Evolutionary conservation across 2,888 invertebrate species (phyloP).

Genomic region (Nineta flava): DNA sequence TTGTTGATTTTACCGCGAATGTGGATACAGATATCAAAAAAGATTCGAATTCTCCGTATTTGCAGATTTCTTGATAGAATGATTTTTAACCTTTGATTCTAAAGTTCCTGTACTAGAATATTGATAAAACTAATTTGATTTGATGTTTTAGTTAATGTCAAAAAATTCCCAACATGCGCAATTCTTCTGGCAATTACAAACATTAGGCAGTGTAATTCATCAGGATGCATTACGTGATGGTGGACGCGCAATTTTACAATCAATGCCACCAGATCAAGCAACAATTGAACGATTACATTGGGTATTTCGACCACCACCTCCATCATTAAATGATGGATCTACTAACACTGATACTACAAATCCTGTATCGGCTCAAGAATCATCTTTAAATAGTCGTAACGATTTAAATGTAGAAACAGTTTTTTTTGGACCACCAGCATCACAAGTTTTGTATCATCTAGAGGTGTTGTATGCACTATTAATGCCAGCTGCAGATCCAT

Average conservation of each 20-base stretch:
- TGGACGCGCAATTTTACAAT: slow-evolving; percentile 58
- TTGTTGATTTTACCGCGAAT: no score
- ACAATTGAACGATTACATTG: slow-evolving; percentile 36
- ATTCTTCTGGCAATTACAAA: slow-evolving; percentile 75
- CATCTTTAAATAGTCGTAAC: slow-evolving; percentile 11
- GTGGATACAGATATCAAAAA: no score
- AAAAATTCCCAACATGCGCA: slow-evolving; percentile 60
- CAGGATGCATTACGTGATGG: slow-evolving; percentile 72
- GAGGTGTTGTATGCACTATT: slow-evolving; percentile 78
- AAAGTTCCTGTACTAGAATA: no score
- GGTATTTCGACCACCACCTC: slow-evolving; percentile 14
- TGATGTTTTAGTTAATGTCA: slow-evolving; percentile 53
- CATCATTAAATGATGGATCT: slow-evolving; percentile 13
- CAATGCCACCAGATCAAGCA: slow-evolving; percentile 54
- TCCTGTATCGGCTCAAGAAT: slow-evolving; percentile 13
- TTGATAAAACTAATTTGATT: no score
- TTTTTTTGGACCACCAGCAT: slow-evolving; percentile 54
- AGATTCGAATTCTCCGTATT: no score
- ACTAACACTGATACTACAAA: no score
- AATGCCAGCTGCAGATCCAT: slow-evolving; percentile 76
- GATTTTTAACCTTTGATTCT: background rate
- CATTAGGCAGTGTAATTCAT: slow-evolving; percentile 68
- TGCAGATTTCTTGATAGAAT: no score
- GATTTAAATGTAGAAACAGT: slow-evolving; percentile 39
- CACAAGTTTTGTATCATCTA: slow-evolving; percentile 59